These are phyloP conservation scores for Xenus cinereus DNA, from an alignment of 2,113 vertebrate species.

Conservation along the genomic window DNA sequence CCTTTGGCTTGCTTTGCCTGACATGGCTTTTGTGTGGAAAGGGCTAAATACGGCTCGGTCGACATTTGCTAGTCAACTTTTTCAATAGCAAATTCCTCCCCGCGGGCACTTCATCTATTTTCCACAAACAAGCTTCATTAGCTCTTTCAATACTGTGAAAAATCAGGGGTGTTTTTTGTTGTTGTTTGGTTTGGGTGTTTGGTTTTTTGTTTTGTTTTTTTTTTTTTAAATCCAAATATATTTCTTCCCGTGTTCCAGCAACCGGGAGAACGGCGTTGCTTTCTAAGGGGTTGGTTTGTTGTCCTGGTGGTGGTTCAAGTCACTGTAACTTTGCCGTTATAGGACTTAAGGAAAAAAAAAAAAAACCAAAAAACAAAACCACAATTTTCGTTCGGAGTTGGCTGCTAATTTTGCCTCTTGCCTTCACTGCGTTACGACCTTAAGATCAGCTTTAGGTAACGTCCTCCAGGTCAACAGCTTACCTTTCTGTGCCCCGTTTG, in stretches of 20 bases:
- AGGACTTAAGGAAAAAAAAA: neutral
- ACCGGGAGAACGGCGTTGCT: neutral
- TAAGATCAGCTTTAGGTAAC: neutral
- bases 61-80: neutral
- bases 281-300: neutral
- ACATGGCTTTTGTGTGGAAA: neutral
- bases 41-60: neutral
- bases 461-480: neutral
- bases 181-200: neutral
- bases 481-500: neutral
- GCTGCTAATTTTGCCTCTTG: neutral
- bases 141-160: neutral
- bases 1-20: neutral
- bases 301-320: neutral
- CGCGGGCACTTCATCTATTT: neutral
- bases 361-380: too few relatives aligned
- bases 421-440: neutral
- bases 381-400: neutral
- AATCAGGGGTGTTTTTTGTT: neutral
- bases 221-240: neutral
- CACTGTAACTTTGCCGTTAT: neutral
- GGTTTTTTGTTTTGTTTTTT: too few relatives aligned
- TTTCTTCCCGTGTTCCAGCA: neutral
- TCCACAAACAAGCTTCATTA: neutral
- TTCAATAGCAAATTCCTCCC: conserved; percentile 16